A percentile compares a stretch with the other conserved stretches of the same genome.
Conservation (phyloP, 2,797 vertebrate genomes). For the Lepus oiostolus region DNA sequence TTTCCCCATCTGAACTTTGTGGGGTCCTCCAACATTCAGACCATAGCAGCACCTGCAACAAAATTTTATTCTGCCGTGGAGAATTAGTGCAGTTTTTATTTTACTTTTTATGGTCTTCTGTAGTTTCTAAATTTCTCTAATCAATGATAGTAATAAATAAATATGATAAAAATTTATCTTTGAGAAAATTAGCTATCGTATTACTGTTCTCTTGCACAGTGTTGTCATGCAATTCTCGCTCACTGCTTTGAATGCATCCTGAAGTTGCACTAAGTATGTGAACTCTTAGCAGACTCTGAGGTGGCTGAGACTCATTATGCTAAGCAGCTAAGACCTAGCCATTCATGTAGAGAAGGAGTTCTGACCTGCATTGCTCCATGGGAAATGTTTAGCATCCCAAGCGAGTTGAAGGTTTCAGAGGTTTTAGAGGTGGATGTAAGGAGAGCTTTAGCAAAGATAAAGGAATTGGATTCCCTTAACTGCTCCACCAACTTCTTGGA, state of each 20-base stretch:
- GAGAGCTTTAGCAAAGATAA: not conserved
- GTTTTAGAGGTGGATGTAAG: not conserved
- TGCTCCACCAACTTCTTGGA: not conserved
- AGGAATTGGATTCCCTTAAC: not conserved
- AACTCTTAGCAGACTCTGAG: slow-evolving; percentile 31
- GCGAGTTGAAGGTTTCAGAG: not conserved
- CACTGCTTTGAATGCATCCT: not conserved
- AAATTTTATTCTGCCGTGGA: not conserved
- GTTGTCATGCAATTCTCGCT: not conserved
- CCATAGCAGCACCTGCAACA: not conserved
- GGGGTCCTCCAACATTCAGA: not conserved
- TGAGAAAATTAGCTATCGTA: not conserved
- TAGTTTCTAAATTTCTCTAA: slow-evolving; percentile 9
- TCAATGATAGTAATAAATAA: not conserved
- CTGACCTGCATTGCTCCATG: not conserved
- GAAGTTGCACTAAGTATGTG: not conserved
- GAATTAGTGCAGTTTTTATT: not conserved
- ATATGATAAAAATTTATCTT: slow-evolving; percentile 5
- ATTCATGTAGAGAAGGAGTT: slow-evolving; percentile 38
- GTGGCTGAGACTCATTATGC: not conserved
- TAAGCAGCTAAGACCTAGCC: not conserved
- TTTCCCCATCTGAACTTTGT: not conserved
- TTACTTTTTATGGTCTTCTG: slow-evolving; percentile 12
- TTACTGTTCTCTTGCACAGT: not conserved
- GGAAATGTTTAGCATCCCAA: not conserved